Evolutionary conservation across 2,797 vertebrate species (phyloP), one percentile per base, ranked within the genome.

Genomic region (Steatocranus sp.): DNA sequence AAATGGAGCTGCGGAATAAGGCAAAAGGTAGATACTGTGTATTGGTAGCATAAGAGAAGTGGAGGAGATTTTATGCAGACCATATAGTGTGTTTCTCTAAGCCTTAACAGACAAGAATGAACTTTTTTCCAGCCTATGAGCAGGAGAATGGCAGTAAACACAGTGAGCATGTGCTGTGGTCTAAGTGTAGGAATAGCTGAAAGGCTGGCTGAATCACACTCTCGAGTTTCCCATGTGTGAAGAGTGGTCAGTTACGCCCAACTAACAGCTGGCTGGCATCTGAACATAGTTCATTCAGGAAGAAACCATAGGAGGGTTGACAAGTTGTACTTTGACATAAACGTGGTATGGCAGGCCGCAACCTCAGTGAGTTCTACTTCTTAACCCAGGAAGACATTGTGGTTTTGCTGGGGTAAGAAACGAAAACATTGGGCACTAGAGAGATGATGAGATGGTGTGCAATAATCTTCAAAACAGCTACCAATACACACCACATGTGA

Each of bases 251-350:
- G 86, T 75, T 75, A 86, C 84, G 70, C 82, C 86, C 83, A 83
- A 23, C 58, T 81, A 91, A 88, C 87, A 92, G 88, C 86, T 88
- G 85, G 86, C 85, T 82, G 80, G 83, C 83, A 79, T 91, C 76
- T 87, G 81, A 90, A 51, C 63, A 75, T 49, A 81, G 80, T 84
- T 88, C 86, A 90, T 86, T 91, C 87, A 91, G 84, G 49, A 88
- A 81, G 84, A 88, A 90, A 79, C 85, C 81, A 80, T 56, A 63
- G 81, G 83, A 87, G 84, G 82, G 70, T 81, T 68, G 86, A 87
- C 78, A 75, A 68, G 74, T 82, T 82, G 75, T 78, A 14, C 84
- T 91, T 90, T 89, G 91, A 91, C 89, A 92, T 54, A 90, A 86
- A 93, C 89, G 61, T 76, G 76, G 73, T 32, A 49, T 76, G 90